Evolutionary conservation across 2,797 vertebrate genomes (phyloP).

Genomic region (Takifugu rubripes): DNA sequence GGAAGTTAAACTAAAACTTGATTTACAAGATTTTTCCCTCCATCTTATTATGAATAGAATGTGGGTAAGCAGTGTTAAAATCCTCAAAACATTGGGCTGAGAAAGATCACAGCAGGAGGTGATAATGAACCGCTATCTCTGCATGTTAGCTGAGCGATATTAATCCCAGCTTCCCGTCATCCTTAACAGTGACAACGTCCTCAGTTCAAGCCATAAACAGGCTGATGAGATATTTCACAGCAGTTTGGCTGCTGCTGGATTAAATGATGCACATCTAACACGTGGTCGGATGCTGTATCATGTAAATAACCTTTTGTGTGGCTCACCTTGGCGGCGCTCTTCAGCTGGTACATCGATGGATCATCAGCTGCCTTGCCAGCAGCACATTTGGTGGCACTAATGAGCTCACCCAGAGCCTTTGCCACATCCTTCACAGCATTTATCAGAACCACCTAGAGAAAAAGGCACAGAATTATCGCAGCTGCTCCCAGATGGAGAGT

Average conservation of each 20-base stretch:
- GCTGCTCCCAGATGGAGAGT: conserved; percentile 3
- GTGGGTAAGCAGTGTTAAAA: conserved; percentile 8
- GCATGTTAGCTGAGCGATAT: conserved; percentile 19
- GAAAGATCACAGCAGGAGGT: conserved; percentile 31
- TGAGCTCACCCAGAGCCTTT: conserved; percentile 95
- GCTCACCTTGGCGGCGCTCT: conserved; percentile 93
- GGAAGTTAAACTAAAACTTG: not conserved
- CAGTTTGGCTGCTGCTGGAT: too few relatives aligned
- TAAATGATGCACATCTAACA: too few relatives aligned
- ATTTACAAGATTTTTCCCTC: not conserved
- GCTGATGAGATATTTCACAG: too few relatives aligned
- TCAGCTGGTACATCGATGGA: conserved; percentile 98
- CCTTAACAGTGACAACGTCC: conserved; percentile 1
- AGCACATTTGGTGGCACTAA: conserved; percentile 94
- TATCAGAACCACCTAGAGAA: conserved; percentile 89
- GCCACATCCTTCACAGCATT: conserved; percentile 98
- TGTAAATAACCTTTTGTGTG: not conserved
- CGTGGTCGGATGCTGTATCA: not conserved
- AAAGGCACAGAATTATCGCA: conserved; percentile 23
- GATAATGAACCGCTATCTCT: conserved; percentile 38
- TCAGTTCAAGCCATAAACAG: conserved; percentile 1
- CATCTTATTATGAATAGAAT: conserved; percentile 12
- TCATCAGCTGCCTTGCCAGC: conserved; percentile 94
- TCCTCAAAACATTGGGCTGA: not conserved
- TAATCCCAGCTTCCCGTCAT: conserved; percentile 17